Evolutionary conservation across 2,888 invertebrate species (phyloP).

Genomic region (Cataglyphis altisquamis): DNA sequence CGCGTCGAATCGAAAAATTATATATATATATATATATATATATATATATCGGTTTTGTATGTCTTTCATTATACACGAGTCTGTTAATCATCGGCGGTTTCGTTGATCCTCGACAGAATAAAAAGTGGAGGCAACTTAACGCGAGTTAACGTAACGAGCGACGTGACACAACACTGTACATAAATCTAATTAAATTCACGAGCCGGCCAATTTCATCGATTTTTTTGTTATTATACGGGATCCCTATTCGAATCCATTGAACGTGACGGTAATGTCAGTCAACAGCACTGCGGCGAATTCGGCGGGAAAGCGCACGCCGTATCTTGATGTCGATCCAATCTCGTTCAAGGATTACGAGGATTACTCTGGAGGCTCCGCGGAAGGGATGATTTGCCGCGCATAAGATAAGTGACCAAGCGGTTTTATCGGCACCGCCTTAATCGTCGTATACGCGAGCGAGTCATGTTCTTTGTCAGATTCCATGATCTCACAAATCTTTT

Average conservation of each 20-base stretch:
- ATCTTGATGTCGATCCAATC: constrained; percentile 58
- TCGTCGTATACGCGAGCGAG: constrained; percentile 41
- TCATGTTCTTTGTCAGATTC: constrained; percentile 49
- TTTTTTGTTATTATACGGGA: constrained; percentile 42
- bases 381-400: constrained; percentile 55
- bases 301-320: constrained; percentile 45
- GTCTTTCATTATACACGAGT: background rate
- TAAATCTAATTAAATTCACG: constrained; percentile 36
- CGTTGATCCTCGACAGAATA: background rate
- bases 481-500: constrained; percentile 9
- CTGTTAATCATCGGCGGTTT: constrained; percentile 4
- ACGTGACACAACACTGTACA: background rate
- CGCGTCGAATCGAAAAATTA: constrained; percentile 20
- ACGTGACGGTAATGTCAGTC: constrained; percentile 49
- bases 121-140: background rate
- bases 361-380: constrained; percentile 40
- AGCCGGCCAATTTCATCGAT: background rate
- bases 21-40: background rate
- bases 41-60: background rate
- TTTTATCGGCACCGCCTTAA: constrained; percentile 56
- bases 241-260: constrained; percentile 24
- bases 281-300: constrained; percentile 49
- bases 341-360: constrained; percentile 60
- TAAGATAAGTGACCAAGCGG: constrained; percentile 62
- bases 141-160: background rate